Evolutionary conservation across 2,113 vertebrate genomes (phyloP), one percentile per base, ranked within the genome.

Genomic region (Tamias sibiricus): DNA sequence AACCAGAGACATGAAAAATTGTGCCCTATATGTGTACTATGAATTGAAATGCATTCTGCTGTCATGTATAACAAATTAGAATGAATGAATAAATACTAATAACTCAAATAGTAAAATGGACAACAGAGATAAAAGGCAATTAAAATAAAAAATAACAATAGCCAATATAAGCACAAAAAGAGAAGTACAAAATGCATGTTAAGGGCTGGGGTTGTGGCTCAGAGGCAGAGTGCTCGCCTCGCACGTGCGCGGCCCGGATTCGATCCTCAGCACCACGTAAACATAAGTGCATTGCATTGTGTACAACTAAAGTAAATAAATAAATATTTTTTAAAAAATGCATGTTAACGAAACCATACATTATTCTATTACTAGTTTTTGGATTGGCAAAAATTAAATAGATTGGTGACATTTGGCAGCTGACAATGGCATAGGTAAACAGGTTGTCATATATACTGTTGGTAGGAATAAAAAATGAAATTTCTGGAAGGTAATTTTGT

Each of bases 71-170:
- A 49, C 47, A 49, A 49, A 49, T 49, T 49, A 49, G 11, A 49
- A 49, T 49, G 13, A 49, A 49, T 49, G 13, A 49, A 13, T 49
- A 88, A 87, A 79, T 72, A 89, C 12, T 47, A 44, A 49, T 62
- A 90, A 79, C 16, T 88, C 32, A 66, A 66, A 22, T 14, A 80
- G 44, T 68, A 86, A 92, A 95, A 86, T 42, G 59, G 30, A 42
- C 64, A 85, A 22, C 20, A 84, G 30, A 83, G 37, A 49, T 68
- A 87, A 83, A 87, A 94, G 35, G 24, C 57, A 71, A 91, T 0
- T 64, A 47, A 90, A 82, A 77, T 64, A 47, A 90, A 82, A 77
- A 95, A 94, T 37, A 69, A 32, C 20, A 87, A 86, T 11, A 44
- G 79, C 7, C 37, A 86, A 86, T 72, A 86, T 66, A 72, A 90